Evolutionary conservation across 1,140 invertebrate genomes (phyloP), one percentile per base, ranked within the genome.

Genomic region (Orius insidiosus): DNA sequence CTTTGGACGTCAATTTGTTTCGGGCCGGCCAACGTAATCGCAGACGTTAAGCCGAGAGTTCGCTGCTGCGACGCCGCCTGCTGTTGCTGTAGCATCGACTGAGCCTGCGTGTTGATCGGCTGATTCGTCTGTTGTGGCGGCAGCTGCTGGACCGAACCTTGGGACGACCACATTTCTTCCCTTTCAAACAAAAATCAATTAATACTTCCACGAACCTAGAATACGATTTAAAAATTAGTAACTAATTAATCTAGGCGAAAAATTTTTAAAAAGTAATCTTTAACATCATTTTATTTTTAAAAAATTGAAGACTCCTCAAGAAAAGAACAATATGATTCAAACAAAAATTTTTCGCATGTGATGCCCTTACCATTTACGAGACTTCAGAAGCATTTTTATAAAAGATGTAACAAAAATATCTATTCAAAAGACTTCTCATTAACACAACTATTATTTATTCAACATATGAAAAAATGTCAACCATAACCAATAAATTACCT

Each of bases 1-100:
- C 81, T 74, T 53, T 78, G 72, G 45, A 85, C 59, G 65, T 98
- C 93, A 53, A 78, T 71, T 1, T 78, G 74, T 60, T 89, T 89
- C 11, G 93, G 92, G 42, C 71, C 72, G 55, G 88, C 86, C 55
- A 79, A 68, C 54, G 83, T 93, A 49, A 97, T 92, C 37, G 92
- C 87, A 24, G 88, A 89, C 4, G 90, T 95, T 74, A 96, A 89
- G 34, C 90, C 90, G 6, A 54, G 46, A 11, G 53, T 52, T 15
- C 42, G 43, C 30, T 42, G 39, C 5, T 45, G 45, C 14, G 18
- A n/a, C 15, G 38, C n/a, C 33, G 38, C n/a, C 2, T 16, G 2
- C 16, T 45, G 46, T 2, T 36, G 39, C 14, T 32, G 19, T 11
- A 37, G 40, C 13, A 15, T 11, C 32, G 46, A 35, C 38, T 47